Base-by-base conservation (phyloP, 2,888 invertebrate species). In the Alentia gelatinosa region DNA sequence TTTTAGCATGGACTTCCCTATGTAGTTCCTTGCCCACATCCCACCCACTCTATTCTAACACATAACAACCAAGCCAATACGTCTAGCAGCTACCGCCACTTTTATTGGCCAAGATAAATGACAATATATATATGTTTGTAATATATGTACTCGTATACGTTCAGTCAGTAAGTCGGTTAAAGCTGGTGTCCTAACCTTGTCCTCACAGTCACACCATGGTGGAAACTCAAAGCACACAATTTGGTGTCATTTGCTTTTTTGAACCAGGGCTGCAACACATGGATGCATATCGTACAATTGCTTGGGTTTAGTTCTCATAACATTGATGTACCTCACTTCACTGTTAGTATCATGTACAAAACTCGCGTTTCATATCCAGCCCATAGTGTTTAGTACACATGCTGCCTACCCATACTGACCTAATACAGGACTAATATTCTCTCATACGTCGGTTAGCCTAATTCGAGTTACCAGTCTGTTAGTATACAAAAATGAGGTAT, bases 81-180 rank as follows among this genome's bases (percentile, higher is more conserved):
- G 26, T 30, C 26, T 26, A 68, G 68, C 33, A 26, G 68, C 68
- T 4, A 26, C 63, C 9, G 63, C n/a, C 4, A 26, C 68, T 30
- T 68, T 68, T 68, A 68, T 68, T 68, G 68, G 68, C 68, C 30
- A 68, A 68, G 68, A 30, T 30, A 30, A 68, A 68, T 68, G 68
- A 68, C 68, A 68, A 68, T 68, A 63, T 63, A 63, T 63, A 68
- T 68, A 68, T 68, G 12, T 56, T n/a, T 4, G 19, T 56, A 56
- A n/a, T 19, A 12, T 56, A 56, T 56, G n/a, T 1, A n/a, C 56
- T n/a, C n/a, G 56, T 56, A 56, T 56, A n/a, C 56, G 56, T 19
- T 19, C 56, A 19, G 56, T 56, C n/a, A 56, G 3, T 56, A n/a
- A n/a, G 56, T 56, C 56, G n/a, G 56, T n/a, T 56, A 56, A 56